A percentile compares a stretch with the other conserved stretches of the same genome.
Evolutionary conservation across 2,797 vertebrate species (phyloP).

Genomic region (Gymnoscopelus microlampas): DNA sequence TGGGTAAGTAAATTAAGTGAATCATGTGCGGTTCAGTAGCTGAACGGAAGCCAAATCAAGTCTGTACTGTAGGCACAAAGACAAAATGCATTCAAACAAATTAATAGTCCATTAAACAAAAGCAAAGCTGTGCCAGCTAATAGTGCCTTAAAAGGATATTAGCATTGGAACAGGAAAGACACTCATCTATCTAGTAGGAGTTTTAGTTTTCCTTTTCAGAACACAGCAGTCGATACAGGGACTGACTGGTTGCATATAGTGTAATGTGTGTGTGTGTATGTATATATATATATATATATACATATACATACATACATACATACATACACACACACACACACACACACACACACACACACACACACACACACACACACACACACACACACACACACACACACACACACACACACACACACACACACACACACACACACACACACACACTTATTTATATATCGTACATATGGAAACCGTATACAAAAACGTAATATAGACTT

Average conservation of each 20-base stretch:
- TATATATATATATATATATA: too few relatives aligned
- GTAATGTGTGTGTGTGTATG: too few relatives aligned
- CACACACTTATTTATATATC: too few relatives aligned
- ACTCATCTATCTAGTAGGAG: slow-evolving; percentile 56
- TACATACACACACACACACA: too few relatives aligned
- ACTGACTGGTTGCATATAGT: slow-evolving; percentile 34
- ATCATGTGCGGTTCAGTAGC: slow-evolving; percentile 50
- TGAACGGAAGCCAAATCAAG: slow-evolving; percentile 50
- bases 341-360: too few relatives aligned
- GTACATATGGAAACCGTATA: too few relatives aligned
- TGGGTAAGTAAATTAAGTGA: slow-evolving; percentile 50
- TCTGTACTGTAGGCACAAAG: slow-evolving; percentile 51
- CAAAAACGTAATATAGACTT: too few relatives aligned
- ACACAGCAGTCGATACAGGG: slow-evolving; percentile 28
- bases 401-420: too few relatives aligned
- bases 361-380: too few relatives aligned
- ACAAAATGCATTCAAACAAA: slow-evolving; percentile 73
- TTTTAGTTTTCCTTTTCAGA: slow-evolving; percentile 36
- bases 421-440: too few relatives aligned
- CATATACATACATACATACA: too few relatives aligned
- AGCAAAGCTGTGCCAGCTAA: slow-evolving; percentile 61
- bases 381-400: too few relatives aligned
- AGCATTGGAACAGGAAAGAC: slow-evolving; percentile 64
- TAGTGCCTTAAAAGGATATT: slow-evolving; percentile 75
- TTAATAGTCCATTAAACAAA: slow-evolving; percentile 80